phyloP scores from a whole-genome alignment of 2,888 invertebrate genomes.

The Erebia palarica region DNA sequence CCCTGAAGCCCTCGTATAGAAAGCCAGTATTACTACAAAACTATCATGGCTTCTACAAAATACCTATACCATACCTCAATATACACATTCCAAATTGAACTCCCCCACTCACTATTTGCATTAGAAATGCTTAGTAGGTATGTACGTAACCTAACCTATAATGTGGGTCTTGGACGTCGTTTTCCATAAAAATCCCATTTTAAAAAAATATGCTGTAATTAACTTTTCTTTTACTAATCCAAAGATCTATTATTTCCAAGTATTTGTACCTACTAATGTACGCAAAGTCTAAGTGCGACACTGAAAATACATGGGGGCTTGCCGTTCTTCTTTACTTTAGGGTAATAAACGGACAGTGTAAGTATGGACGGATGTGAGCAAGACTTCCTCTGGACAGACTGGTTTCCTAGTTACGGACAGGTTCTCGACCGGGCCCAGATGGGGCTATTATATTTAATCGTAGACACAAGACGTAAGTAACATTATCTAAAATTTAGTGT shows the following conservation, averaged over 20 bases:
- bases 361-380: conserved; percentile 49
- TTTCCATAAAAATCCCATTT: background rate
- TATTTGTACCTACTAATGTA: conserved; percentile 4
- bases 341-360: conserved; percentile 27
- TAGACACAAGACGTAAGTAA: conserved; percentile 33
- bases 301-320: no score
- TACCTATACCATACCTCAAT: no score
- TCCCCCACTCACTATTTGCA: no score
- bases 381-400: conserved; percentile 51
- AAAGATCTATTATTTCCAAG: background rate
- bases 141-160: background rate
- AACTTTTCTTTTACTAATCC: background rate
- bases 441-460: conserved; percentile 41
- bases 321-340: conserved; percentile 23
- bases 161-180: background rate
- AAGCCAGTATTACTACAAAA: no score
- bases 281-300: conserved; percentile 1
- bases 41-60: no score
- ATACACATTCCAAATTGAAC: no score
- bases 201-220: background rate
- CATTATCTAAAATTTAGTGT: background rate
- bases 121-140: no score
- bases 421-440: conserved; percentile 50
- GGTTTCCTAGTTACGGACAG: conserved; percentile 50
- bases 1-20: no score